Evolutionary conservation across 2,888 invertebrate species (phyloP).

Genomic region (Nudaria mundana): DNA sequence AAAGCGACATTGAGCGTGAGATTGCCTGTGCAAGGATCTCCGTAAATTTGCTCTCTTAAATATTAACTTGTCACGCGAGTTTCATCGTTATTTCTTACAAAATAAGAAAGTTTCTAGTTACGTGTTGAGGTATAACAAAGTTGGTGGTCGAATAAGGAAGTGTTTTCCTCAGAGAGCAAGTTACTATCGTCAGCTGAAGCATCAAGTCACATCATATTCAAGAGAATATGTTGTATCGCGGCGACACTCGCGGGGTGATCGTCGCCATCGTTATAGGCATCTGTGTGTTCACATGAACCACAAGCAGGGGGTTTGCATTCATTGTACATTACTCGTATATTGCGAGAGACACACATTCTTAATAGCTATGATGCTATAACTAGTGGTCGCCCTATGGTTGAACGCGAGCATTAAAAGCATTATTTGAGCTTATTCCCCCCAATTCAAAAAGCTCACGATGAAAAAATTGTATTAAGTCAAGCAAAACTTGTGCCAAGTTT

Average conservation of each 20-base stretch:
- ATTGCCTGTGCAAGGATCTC: conserved; percentile 54
- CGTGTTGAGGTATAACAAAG: conserved; percentile 12
- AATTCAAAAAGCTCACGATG: too few relatives aligned
- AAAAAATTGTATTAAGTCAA: too few relatives aligned
- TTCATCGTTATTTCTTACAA: conserved; percentile 16
- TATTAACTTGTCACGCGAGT: conserved; percentile 22
- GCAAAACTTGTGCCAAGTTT: too few relatives aligned
- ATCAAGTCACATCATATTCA: conserved; percentile 37
- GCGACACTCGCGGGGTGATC: conserved; percentile 4
- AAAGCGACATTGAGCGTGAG: conserved; percentile 75
- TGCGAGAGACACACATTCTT: background rate
- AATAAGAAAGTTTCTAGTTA: conserved; percentile 13
- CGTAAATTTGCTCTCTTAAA: conserved; percentile 23
- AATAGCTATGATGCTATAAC: too few relatives aligned
- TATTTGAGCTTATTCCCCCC: too few relatives aligned
- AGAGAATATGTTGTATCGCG: conserved; percentile 23
- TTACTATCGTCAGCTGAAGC: conserved; percentile 52
- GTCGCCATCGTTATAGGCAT: background rate
- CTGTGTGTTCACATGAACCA: background rate
- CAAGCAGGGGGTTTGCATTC: background rate
- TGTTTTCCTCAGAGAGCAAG: conserved; percentile 57
- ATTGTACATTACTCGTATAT: background rate
- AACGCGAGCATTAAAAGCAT: too few relatives aligned
- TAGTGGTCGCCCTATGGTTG: too few relatives aligned
- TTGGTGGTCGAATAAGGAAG: conserved; percentile 51